Evolutionary conservation across 2,797 vertebrate species (phyloP).

Genomic region (Dipus sagitta): DNA sequence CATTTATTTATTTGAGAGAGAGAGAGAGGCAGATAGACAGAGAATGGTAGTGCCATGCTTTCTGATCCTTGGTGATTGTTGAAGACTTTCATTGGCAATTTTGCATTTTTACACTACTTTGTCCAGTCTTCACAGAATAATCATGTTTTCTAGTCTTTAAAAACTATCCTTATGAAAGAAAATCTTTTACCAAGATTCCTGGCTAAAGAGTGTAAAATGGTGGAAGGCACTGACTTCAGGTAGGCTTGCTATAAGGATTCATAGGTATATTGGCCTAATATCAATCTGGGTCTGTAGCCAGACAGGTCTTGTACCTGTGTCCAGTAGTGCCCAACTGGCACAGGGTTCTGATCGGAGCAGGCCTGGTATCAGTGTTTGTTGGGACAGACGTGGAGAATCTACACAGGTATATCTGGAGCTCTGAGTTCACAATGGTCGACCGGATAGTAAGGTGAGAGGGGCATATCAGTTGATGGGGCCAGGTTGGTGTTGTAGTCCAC

Average conservation of each 20-base stretch:
- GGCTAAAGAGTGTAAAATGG: neutral
- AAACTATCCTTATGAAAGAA: neutral
- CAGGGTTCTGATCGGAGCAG: neutral
- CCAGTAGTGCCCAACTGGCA: neutral
- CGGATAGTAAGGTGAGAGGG: neutral
- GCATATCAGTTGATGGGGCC: neutral
- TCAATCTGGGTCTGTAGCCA: too few species aligned
- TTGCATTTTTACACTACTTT: neutral
- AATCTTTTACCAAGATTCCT: neutral
- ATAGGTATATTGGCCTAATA: neutral
- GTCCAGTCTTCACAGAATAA: neutral
- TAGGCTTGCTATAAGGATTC: neutral
- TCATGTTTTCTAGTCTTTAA: neutral
- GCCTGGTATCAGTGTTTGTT: neutral
- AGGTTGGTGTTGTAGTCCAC: neutral
- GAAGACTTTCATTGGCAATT: neutral
- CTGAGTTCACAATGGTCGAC: neutral
- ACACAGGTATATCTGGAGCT: neutral
- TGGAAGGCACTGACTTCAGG: neutral
- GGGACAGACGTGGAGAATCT: neutral
- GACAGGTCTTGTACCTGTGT: neutral
- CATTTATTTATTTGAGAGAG: too few species aligned
- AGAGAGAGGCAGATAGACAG: too few species aligned
- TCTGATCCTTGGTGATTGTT: neutral
- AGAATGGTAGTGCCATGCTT: neutral